These are phyloP conservation scores for Stratiolaelaps scimitus DNA, from an alignment of 1,140 invertebrate species.

Conservation along the genomic window DNA sequence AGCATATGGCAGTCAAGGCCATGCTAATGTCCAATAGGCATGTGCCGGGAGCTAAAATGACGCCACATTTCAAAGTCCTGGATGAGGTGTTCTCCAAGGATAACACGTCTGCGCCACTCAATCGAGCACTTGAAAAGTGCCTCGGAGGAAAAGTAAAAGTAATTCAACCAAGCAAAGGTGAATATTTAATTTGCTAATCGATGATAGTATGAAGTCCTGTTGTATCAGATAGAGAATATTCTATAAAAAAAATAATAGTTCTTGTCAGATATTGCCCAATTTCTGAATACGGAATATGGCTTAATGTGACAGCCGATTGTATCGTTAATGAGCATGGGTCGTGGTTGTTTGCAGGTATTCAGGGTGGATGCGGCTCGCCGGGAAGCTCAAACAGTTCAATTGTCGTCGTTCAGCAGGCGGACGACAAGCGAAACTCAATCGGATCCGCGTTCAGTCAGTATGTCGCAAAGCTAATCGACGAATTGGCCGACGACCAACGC, in stretches of 20 bases:
- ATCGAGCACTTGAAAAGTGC: conserved; percentile 17
- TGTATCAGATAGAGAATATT: no score
- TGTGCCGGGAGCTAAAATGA: neutral
- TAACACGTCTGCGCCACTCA: neutral
- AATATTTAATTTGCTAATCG: no score
- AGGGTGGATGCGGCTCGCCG: neutral
- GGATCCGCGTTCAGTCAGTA: neutral
- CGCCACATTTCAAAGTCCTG: neutral
- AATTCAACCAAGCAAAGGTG: neutral
- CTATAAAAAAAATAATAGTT: no score
- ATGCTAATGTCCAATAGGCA: neutral
- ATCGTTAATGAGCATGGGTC: no score
- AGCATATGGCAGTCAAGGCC: conserved; percentile 2
- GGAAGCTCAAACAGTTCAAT: neutral
- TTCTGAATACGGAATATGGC: no score
- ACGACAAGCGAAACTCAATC: neutral
- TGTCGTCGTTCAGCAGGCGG: conserved; percentile 1
- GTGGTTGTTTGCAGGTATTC: no score
- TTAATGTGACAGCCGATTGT: no score
- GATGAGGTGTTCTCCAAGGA: neutral
- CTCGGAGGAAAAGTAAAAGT: neutral
- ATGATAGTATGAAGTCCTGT: no score
- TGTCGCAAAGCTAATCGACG: neutral
- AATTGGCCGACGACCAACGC: neutral
- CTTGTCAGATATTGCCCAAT: no score